phyloP scores from a whole-genome alignment of 1,140 invertebrate genomes.

The Stegodyphus mimosarum region DNA sequence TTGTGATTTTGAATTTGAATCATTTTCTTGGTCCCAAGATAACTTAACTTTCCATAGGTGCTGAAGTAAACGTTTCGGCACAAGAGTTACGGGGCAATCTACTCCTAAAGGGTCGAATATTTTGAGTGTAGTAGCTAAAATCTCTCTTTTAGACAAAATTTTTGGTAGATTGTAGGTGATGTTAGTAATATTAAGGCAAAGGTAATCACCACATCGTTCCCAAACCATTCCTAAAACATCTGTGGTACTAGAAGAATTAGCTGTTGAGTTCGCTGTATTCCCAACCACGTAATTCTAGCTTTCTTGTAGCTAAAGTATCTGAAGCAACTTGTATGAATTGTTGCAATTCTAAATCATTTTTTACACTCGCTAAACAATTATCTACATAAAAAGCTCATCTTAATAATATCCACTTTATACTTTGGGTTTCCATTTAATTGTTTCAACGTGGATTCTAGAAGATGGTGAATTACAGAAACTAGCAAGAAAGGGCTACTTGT shows the following conservation, averaged over 20 bases:
- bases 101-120: neutral
- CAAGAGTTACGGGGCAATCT: neutral
- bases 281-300: slow-evolving; percentile 37
- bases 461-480: slow-evolving; percentile 10
- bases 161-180: neutral
- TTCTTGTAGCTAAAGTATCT: slow-evolving; percentile 17
- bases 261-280: slow-evolving; percentile 2
- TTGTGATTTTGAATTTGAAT: neutral
- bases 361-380: slow-evolving; percentile 30
- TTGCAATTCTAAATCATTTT: slow-evolving; percentile 12
- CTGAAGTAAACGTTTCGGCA: neutral
- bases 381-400: slow-evolving; percentile 15
- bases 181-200: neutral
- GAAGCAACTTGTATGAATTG: slow-evolving; percentile 29
- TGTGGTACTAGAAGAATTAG: neutral
- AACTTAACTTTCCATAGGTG: neutral
- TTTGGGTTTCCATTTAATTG: slow-evolving; percentile 5
- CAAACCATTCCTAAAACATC: slow-evolving; percentile 39
- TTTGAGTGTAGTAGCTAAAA: neutral
- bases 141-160: neutral
- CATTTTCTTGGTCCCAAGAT: neutral
- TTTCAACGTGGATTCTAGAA: slow-evolving; percentile 12
- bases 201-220: neutral
- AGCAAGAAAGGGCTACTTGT: slow-evolving; percentile 37
- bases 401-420: slow-evolving; percentile 26